phyloP scores from a whole-genome alignment of 2,797 vertebrate species.

The Pogonophryne albipinna region DNA sequence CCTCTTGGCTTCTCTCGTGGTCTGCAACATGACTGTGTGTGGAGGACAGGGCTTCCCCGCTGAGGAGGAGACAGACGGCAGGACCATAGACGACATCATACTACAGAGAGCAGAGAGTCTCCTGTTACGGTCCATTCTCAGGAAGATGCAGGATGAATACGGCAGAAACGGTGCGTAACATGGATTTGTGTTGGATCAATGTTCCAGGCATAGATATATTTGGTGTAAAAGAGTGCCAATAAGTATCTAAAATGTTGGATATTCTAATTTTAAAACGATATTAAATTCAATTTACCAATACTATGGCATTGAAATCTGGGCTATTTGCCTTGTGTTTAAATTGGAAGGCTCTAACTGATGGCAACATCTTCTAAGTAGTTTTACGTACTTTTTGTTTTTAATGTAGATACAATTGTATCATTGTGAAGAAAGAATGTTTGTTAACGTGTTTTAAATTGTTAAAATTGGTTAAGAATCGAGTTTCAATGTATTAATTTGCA shows the following conservation, averaged over 20 bases:
- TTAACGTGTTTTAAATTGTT: background rate
- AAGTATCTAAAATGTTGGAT: background rate
- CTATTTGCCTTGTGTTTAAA: background rate
- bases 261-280: background rate
- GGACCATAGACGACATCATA: slow-evolving; percentile 82
- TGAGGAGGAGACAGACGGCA: slow-evolving; percentile 76
- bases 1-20: slow-evolving; percentile 82
- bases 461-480: background rate
- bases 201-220: background rate
- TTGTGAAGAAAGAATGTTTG: background rate
- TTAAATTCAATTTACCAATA: background rate
- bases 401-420: background rate
- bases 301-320: background rate
- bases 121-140: slow-evolving; percentile 85
- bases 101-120: slow-evolving; percentile 86
- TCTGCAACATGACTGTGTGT: slow-evolving; percentile 76
- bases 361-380: background rate
- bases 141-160: slow-evolving; percentile 84
- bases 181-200: rapidly evolving
- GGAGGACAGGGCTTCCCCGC: slow-evolving; percentile 81
- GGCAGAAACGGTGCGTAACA: slow-evolving; percentile 78
- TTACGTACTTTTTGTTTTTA: background rate
- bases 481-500: background rate
- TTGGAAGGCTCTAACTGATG: background rate
- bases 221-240: background rate